These are phyloP conservation scores for Allochrocebus solatus DNA, from an alignment of 2,797 vertebrate genomes.

Conservation along the genomic window DNA sequence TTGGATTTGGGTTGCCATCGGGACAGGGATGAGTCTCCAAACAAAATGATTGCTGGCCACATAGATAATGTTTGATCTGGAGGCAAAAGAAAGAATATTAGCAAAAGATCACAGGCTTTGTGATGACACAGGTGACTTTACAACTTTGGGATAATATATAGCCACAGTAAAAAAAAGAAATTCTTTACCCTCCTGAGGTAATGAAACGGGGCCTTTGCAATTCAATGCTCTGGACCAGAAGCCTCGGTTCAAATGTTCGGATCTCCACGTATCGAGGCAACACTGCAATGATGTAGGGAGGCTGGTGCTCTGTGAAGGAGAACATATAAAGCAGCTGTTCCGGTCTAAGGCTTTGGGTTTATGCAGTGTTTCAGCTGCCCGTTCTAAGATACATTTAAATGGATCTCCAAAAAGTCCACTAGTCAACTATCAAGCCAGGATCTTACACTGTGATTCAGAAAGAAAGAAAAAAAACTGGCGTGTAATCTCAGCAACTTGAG, in stretches of 20 bases:
- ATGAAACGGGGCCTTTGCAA: slow-evolving; percentile 97
- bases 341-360: not conserved
- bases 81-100: slow-evolving; percentile 54
- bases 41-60: slow-evolving; percentile 99
- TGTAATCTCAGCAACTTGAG: too few species aligned
- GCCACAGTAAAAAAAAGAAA: not conserved
- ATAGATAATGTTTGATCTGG: slow-evolving; percentile 94
- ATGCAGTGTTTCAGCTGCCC: not conserved
- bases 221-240: slow-evolving; percentile 98
- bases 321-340: not conserved
- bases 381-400: not conserved
- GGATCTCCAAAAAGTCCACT: not conserved
- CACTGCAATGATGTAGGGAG: slow-evolving; percentile 98
- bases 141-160: not conserved
- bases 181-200: slow-evolving; percentile 93
- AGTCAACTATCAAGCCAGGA: not conserved
- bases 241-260: slow-evolving; percentile 94
- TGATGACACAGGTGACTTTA: not conserved
- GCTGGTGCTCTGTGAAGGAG: slow-evolving; percentile 91
- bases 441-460: not conserved
- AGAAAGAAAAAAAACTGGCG: not conserved
- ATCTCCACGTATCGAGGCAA: slow-evolving; percentile 98
- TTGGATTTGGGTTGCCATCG: slow-evolving; percentile 96
- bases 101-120: not conserved
- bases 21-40: slow-evolving; percentile 97